Evolutionary conservation across 2,113 vertebrate species (phyloP).

Genomic region (Lepus americanus): DNA sequence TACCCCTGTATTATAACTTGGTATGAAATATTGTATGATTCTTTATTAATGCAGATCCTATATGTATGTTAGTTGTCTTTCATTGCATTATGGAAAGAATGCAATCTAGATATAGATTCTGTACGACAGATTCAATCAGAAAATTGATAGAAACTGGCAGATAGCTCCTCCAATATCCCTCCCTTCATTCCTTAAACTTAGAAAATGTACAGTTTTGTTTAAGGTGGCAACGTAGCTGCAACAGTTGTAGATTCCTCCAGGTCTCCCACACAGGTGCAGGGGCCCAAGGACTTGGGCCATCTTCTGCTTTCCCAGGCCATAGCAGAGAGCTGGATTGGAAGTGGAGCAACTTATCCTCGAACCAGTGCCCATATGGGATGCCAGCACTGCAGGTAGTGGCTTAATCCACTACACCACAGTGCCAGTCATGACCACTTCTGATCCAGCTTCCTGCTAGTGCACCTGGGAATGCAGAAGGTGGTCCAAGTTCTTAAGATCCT

Average conservation of each 20-base stretch:
- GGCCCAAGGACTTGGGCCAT: no score
- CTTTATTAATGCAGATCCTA: conserved; percentile 43
- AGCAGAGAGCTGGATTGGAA: no score
- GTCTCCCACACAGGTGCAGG: no score
- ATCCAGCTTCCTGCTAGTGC: no score
- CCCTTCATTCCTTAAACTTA: background rate
- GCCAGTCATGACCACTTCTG: no score
- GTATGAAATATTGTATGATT: background rate
- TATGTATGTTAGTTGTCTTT: conserved; percentile 22
- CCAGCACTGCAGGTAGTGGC: no score
- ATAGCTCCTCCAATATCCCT: background rate
- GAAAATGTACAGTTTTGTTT: background rate
- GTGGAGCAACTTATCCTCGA: no score
- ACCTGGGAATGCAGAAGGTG: no score
- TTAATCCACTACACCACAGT: no score
- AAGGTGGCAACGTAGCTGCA: background rate
- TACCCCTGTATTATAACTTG: background rate
- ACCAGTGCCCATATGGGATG: no score
- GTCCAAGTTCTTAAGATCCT: no score
- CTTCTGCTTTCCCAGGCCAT: no score
- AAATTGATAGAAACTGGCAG: conserved; percentile 16
- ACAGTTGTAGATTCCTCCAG: background rate
- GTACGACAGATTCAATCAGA: background rate
- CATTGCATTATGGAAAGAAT: background rate
- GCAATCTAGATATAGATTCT: background rate